Conservation (phyloP, 2,113 vertebrate genomes). For the Alethe castanea region DNA sequence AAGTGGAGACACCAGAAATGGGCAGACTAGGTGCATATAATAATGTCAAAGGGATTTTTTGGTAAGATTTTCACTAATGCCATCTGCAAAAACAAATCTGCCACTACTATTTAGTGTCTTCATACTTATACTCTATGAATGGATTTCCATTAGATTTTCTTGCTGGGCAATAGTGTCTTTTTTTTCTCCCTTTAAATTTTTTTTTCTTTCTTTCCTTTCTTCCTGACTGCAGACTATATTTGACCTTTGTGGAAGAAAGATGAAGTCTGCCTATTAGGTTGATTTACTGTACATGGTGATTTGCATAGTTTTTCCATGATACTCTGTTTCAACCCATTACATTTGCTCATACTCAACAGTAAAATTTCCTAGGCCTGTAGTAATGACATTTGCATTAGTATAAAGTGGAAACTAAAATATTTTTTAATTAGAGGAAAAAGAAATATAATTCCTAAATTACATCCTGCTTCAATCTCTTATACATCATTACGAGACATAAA, state of each 20-base stretch:
- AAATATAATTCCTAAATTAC: neutral
- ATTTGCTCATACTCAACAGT: conserved; percentile 20
- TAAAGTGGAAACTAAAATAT: conserved; percentile 17
- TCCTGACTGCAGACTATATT: neutral
- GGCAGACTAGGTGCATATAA: neutral
- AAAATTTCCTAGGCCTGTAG: conserved; percentile 13
- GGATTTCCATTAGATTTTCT: neutral
- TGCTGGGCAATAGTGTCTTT: neutral
- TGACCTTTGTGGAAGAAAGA: neutral
- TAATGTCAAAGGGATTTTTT: neutral
- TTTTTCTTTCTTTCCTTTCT: neutral
- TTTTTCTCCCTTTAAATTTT: neutral
- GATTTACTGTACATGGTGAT: conserved; percentile 57
- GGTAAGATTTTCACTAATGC: neutral
- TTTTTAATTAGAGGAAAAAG: conserved; percentile 7
- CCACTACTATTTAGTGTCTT: neutral
- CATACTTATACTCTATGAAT: neutral
- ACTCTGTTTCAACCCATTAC: conserved; percentile 67
- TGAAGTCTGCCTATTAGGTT: conserved; percentile 52
- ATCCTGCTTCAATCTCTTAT: neutral
- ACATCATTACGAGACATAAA: neutral
- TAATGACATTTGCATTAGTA: conserved; percentile 18
- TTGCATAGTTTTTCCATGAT: conserved; percentile 69
- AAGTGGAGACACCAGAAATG: neutral
- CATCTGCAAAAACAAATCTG: neutral